A percentile compares a stretch with the other conserved stretches of the same genome.
These are phyloP conservation scores for Anthonomus grandis DNA, from an alignment of 1,140 invertebrate species.

Conservation along the genomic window DNA sequence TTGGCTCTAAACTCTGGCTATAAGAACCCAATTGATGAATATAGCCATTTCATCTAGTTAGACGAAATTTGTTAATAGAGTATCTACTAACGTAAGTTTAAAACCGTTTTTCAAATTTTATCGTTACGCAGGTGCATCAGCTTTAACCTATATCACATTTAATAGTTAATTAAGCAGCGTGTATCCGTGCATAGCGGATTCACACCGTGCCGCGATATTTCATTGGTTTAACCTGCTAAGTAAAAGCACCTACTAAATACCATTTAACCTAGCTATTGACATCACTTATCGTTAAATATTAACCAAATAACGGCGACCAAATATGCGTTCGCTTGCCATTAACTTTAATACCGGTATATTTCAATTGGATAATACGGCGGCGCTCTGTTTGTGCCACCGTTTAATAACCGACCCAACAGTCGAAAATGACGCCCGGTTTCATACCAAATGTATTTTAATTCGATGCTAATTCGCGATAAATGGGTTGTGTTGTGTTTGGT, in stretches of 20 bases:
- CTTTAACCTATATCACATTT: too few species aligned
- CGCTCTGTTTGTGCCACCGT: slow-evolving; percentile 17
- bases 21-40: too few species aligned
- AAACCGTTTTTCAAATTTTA: too few species aligned
- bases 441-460: slow-evolving; percentile 15
- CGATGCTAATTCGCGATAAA: slow-evolving; percentile 14
- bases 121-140: too few species aligned
- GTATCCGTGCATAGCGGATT: too few species aligned
- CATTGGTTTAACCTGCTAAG: slow-evolving; percentile 18
- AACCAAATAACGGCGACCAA: slow-evolving; percentile 29
- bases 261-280: slow-evolving; percentile 39
- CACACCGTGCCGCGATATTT: too few species aligned
- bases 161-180: too few species aligned
- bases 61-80: too few species aligned
- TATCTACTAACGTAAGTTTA: too few species aligned
- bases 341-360: slow-evolving; percentile 39
- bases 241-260: slow-evolving; percentile 40
- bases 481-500: slow-evolving; percentile 4
- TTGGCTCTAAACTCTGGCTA: too few species aligned
- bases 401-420: slow-evolving; percentile 12
- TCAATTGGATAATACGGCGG: slow-evolving; percentile 30
- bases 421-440: slow-evolving; percentile 9
- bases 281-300: slow-evolving; percentile 44
- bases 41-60: too few species aligned
- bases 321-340: slow-evolving; percentile 29